Conservation (phyloP, 2,888 invertebrate genomes). For the Orchestes rusci region DNA sequence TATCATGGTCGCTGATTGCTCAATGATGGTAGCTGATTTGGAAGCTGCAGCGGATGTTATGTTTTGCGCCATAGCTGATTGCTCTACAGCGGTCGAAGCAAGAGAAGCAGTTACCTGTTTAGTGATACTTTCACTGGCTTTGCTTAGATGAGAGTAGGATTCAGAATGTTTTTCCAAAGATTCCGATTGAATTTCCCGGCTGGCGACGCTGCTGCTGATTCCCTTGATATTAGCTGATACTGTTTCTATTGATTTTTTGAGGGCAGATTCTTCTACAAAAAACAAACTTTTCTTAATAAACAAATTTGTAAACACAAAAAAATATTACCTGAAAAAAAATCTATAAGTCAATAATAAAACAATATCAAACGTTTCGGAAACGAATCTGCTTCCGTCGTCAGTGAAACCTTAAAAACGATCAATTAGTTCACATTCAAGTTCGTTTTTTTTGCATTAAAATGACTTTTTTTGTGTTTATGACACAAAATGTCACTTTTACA, state of each 20-base stretch:
- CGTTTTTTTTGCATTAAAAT: no score
- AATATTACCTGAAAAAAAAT: no score
- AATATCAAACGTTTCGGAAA: no score
- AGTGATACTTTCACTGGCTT: conserved; percentile 1
- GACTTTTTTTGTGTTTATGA: no score
- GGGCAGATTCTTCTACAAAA: conserved; percentile 29
- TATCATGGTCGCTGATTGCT: background rate
- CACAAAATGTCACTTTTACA: no score
- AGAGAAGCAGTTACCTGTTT: background rate
- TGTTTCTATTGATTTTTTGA: conserved; percentile 26
- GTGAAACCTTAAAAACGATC: no score
- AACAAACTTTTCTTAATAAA: no score
- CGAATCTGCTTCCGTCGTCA: no score
- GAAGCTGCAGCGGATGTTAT: conserved; percentile 3
- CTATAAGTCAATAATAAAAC: no score
- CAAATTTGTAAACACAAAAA: no score
- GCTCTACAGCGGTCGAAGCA: background rate
- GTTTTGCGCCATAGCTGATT: conserved; percentile 3
- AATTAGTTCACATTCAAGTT: no score
- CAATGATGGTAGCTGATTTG: background rate
- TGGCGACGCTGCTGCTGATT: conserved; percentile 16
- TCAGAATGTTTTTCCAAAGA: conserved; percentile 21
- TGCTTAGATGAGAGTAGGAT: conserved; percentile 21
- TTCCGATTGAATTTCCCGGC: conserved; percentile 23
- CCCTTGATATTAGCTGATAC: conserved; percentile 24